Percentiles rank a stretch among this genome's conserved stretches.
Conservation (phyloP, 1,140 invertebrate genomes). For the Brachystomella parvula region DNA sequence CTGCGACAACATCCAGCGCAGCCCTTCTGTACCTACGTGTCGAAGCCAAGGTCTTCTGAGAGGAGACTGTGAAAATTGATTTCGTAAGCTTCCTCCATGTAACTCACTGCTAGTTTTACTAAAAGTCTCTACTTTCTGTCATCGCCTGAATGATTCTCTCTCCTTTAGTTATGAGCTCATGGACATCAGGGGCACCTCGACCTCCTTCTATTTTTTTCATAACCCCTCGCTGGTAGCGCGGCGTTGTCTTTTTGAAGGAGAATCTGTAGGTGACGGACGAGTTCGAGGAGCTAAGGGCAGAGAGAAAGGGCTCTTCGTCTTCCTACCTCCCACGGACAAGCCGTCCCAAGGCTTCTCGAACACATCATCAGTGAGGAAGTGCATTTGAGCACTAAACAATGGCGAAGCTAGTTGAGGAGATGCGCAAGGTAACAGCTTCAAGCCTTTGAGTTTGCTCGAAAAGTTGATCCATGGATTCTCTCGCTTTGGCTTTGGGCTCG, state of each 20-base stretch:
- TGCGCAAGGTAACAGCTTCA: background rate
- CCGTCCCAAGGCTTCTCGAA: background rate
- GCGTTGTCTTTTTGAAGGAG: background rate
- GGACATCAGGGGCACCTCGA: background rate
- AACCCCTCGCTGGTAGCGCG: background rate
- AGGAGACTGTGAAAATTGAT: background rate
- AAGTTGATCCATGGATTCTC: background rate
- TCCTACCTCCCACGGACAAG: background rate
- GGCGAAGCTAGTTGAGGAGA: background rate
- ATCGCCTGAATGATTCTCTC: background rate
- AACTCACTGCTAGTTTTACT: background rate
- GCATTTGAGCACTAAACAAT: background rate
- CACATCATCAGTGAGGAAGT: background rate
- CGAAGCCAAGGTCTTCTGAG: background rate
- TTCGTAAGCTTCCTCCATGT: background rate
- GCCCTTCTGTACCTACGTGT: background rate
- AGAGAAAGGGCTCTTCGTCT: background rate
- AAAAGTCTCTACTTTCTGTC: background rate
- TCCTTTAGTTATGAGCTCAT: background rate
- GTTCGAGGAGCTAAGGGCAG: background rate
- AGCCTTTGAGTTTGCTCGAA: background rate
- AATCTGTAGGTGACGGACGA: background rate
- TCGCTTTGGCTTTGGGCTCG: background rate
- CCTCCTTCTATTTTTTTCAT: background rate
- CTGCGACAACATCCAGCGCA: background rate